These are phyloP conservation scores for Andrena bicolor DNA, from an alignment of 2,888 invertebrate genomes.

Conservation along the genomic window DNA sequence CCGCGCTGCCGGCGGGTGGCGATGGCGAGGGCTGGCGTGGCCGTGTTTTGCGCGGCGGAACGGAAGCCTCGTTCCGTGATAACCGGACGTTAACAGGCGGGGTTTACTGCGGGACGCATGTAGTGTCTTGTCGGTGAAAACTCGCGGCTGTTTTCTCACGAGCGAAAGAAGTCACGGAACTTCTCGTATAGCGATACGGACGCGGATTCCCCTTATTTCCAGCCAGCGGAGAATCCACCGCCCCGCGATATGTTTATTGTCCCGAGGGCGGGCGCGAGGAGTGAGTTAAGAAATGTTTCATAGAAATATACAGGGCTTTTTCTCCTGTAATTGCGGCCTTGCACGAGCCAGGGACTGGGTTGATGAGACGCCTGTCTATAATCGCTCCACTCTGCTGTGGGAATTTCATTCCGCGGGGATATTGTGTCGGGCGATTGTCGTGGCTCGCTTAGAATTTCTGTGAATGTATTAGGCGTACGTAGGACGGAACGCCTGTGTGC, in stretches of 20 bases:
- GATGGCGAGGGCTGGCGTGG: not conserved
- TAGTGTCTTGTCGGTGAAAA: slow-evolving; percentile 47
- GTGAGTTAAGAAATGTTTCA: not conserved
- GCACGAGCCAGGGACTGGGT: not conserved
- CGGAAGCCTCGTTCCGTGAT: slow-evolving; percentile 57
- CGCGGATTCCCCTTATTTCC: slow-evolving; percentile 1
- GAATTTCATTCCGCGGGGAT: not conserved
- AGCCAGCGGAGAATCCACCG: not conserved
- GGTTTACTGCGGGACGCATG: slow-evolving; percentile 36
- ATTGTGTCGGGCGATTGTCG: not conserved
- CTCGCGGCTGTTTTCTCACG: slow-evolving; percentile 48
- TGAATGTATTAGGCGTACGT: too few species aligned
- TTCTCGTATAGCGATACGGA: slow-evolving; percentile 7
- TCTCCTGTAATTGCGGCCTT: too few species aligned
- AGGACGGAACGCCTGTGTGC: too few species aligned
- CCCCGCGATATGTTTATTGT: slow-evolving; percentile 10
- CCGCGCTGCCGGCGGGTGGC: slow-evolving; percentile 1
- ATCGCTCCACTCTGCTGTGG: not conserved
- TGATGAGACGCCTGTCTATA: not conserved
- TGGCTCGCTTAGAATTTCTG: too few species aligned
- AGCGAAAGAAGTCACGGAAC: slow-evolving; percentile 35
- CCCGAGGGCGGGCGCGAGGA: not conserved
- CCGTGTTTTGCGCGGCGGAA: slow-evolving; percentile 29
- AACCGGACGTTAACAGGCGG: slow-evolving; percentile 54
- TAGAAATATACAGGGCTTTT: not conserved